Evolutionary conservation across 2,113 vertebrate genomes (phyloP), one percentile per base, ranked within the genome.

Genomic region (Chelonoidis abingdonii): DNA sequence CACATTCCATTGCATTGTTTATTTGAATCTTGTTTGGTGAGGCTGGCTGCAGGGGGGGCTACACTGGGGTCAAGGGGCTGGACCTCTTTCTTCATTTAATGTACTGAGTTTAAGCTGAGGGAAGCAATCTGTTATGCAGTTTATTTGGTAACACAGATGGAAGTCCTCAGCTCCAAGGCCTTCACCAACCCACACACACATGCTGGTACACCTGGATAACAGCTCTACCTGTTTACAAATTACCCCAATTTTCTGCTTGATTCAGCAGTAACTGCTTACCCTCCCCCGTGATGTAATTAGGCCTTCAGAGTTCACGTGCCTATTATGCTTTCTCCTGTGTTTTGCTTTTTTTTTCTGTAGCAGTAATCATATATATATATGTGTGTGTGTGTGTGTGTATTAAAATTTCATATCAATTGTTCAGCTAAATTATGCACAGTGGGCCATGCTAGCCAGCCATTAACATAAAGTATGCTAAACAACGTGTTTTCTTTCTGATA

Each of bases 201-300:
- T 99, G 99, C 98, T 97, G 95, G 95, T 52, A 92, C 99, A 99
- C 99, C 99, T 99, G 99, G 99, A 98, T 98, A 94, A 95, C 98
- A 98, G 97, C 98, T 98, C 99, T 99, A 99, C 99, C 99, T 99
- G 99, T 99, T 99, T 99, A 99, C 99, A 99, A 99, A 99, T 99
- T 99, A 99, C 98, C 98, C 98, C 98, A 98, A 97, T 98, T 99
- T 99, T 99, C 98, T 99, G 99, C 99, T 99, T 99, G 98, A 98
- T 99, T 99, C 99, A 99, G 99, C 99, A 99, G 98, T 99, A 99
- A 97, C 98, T 98, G 97, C 97, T 98, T 98, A 96, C 98, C 98
- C 99, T 99, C 99, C 99, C 98, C 98, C 98, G 98, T 99, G 99
- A 99, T 99, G 99, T 99, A 99, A 99, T 99, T 99, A 99, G 99